Base-by-base conservation (phyloP, 92 coral and sea anemone species). In the Epizoanthus illoricatus region DNA sequence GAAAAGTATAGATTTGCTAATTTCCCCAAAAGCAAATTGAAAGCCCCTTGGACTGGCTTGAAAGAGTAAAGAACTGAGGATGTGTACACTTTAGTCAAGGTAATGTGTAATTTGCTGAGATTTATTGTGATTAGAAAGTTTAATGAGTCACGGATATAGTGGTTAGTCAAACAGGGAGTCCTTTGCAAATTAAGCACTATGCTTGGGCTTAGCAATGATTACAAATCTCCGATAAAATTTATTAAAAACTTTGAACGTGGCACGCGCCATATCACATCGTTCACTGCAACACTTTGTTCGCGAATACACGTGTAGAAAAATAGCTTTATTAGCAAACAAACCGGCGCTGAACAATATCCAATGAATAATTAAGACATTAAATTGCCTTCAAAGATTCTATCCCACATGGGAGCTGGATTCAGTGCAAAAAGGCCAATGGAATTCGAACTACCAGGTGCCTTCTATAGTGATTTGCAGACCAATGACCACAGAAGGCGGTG, bases 391-490 rank as follows among this genome's bases (percentile, higher is more conserved):
- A 92, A 86, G 86, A 85, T 84, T 83, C 87, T 84, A 58, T 69
- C 85, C 90, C 92, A 65, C 83, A 85, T 79, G 85, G 71, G 75
- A 65, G 79, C 84, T 85, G 66, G 41, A 40, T 84, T 85, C 66
- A 76, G 76, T 75, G 89, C 71, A 61, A 67, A 88, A 66, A 81
- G 87, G 93, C 93, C 92, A 87, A 90, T 92, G 93, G 97, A 81
- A 67, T 76, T 52, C 90, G 90, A 73, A 74, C 73, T 55, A 63
- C 84, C 97, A 92, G 97, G 97, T 92, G 97, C 59, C 97, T 85
- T 81, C 97, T 84, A 90, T 92, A 59, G 97, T 79, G 76, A 92
- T 93, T 89, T 69, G 81, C 79, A 81, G 88, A 71, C 71, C 71
- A 78, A 70, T 42, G 70, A 78, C 60, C 71, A 78, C 82, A 78